phyloP scores from a whole-genome alignment of 2,797 vertebrate species.

The Novumbra hubbsi region DNA sequence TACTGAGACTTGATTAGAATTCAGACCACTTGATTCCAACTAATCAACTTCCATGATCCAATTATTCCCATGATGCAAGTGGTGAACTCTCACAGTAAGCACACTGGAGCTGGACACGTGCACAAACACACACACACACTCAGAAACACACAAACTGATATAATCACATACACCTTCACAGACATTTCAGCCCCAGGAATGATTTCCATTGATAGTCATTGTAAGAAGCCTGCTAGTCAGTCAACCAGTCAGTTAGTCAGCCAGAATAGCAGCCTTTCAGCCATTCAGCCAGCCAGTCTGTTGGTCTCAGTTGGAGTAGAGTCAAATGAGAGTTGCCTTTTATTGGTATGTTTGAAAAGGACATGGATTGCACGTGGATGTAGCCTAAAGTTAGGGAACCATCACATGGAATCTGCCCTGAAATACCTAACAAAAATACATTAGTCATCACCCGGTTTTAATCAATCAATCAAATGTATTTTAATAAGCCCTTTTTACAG shows the following conservation, averaged over 20 bases:
- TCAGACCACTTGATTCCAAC: slow-evolving; percentile 47
- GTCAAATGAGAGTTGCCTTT: slow-evolving; percentile 32
- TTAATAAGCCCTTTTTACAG: too few species aligned
- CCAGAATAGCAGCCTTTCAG: not conserved
- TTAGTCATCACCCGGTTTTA: slow-evolving; percentile 6
- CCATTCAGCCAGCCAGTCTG: too few species aligned
- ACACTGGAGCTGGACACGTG: not conserved
- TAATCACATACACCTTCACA: too few species aligned
- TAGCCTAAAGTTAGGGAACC: slow-evolving; percentile 26
- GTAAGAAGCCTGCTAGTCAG: not conserved
- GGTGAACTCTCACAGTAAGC: slow-evolving; percentile 9
- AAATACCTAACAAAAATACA: slow-evolving; percentile 22
- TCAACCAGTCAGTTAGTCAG: not conserved
- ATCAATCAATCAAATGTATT: too few species aligned
- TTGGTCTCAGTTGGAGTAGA: too few species aligned
- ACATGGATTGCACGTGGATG: slow-evolving; percentile 22
- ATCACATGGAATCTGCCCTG: slow-evolving; percentile 39
- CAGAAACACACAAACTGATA: too few species aligned
- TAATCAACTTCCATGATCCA: slow-evolving; percentile 51
- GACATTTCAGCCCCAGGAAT: too few species aligned
- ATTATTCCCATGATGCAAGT: slow-evolving; percentile 41
- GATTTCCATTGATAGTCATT: too few species aligned
- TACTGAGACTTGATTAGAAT: slow-evolving; percentile 50
- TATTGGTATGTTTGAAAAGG: slow-evolving; percentile 20
- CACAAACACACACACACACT: not conserved